A percentile compares a stretch with the other conserved stretches of the same genome.
Evolutionary conservation across 2,797 vertebrate genomes (phyloP).

Genomic region (Gobio occitaniae): DNA sequence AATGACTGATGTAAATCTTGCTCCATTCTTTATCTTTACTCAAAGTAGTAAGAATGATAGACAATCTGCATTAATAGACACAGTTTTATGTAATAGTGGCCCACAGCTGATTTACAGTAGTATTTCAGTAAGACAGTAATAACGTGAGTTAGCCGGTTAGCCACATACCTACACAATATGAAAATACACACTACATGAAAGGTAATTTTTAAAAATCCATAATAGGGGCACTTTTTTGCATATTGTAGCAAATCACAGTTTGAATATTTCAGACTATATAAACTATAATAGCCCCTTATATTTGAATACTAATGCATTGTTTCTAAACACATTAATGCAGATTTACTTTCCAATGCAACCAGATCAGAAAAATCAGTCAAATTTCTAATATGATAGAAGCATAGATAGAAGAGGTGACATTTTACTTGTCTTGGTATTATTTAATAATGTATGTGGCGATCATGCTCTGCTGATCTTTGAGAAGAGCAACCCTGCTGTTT

Average conservation of each 20-base stretch:
- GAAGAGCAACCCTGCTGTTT: slow-evolving; percentile 37
- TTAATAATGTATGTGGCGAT: slow-evolving; percentile 45
- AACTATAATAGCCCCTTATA: not conserved
- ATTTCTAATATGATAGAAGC: not conserved
- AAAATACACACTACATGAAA: no score
- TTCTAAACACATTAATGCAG: not conserved
- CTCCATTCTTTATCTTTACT: no score
- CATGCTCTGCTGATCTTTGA: slow-evolving; percentile 36
- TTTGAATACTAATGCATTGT: not conserved
- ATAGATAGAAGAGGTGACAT: slow-evolving; percentile 29
- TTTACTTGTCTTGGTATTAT: slow-evolving; percentile 13
- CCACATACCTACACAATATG: no score
- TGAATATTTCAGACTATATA: not conserved
- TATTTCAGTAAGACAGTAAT: no score
- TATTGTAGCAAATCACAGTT: not conserved
- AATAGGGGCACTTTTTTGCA: no score
- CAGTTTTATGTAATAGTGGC: no score
- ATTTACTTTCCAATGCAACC: not conserved
- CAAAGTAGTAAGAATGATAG: no score
- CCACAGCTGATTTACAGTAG: no score
- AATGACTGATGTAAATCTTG: no score
- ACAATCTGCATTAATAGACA: no score
- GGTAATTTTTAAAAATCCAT: no score
- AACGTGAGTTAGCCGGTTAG: no score
- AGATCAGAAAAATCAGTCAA: not conserved